These are phyloP conservation scores for Dusona sp. DNA, from an alignment of 2,888 invertebrate genomes.

Conservation along the genomic window DNA sequence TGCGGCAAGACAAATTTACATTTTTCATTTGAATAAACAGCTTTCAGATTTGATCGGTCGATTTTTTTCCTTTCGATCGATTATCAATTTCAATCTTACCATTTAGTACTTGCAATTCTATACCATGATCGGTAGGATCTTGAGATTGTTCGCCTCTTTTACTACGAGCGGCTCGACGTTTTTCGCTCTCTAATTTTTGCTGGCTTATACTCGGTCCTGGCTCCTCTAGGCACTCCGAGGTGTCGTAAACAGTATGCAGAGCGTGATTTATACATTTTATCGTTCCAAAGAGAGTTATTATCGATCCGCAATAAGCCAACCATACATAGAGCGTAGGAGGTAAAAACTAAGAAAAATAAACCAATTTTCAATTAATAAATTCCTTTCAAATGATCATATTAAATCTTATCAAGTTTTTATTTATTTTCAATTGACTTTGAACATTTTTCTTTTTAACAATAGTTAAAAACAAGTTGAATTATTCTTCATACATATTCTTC, in stretches of 20 bases:
- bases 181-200: conserved; percentile 85
- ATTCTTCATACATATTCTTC: not conserved
- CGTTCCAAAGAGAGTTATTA: conserved; percentile 91
- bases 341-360: conserved; percentile 90
- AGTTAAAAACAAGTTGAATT: not conserved
- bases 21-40: not conserved
- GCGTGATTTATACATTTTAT: conserved; percentile 96
- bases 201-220: conserved; percentile 86
- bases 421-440: no score
- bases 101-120: conserved; percentile 82
- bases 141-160: conserved; percentile 83
- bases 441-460: no score
- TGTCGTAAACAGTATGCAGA: conserved; percentile 97
- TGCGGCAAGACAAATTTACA: conserved; percentile 49
- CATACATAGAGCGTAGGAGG: conserved; percentile 93
- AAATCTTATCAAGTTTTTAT: not conserved
- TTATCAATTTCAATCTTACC: conserved; percentile 73
- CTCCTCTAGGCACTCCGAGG: conserved; percentile 93
- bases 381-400: not conserved
- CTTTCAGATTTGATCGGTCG: not conserved
- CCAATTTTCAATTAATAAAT: not conserved
- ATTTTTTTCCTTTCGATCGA: not conserved
- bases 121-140: conserved; percentile 82
- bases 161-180: conserved; percentile 79
- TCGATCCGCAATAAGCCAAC: conserved; percentile 93